These are phyloP conservation scores for Microcebus tavaratra DNA, from an alignment of 2,113 vertebrate genomes.

Conservation along the genomic window DNA sequence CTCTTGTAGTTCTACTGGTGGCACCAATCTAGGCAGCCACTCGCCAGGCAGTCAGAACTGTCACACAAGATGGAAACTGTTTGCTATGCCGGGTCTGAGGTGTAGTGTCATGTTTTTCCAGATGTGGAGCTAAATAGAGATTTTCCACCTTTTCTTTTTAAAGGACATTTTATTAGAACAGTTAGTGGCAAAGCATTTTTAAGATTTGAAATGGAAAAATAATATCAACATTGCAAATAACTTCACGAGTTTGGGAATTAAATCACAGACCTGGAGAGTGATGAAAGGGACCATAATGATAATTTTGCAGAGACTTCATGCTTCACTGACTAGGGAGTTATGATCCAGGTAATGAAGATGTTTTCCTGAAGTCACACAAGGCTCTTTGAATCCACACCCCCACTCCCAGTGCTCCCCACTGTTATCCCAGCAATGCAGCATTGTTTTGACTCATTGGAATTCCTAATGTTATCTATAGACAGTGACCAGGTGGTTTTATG, in stretches of 20 bases:
- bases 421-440: not conserved
- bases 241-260: not conserved
- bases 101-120: not conserved
- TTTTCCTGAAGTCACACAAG: not conserved
- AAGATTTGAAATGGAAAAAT: slow-evolving; percentile 22
- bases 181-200: not conserved
- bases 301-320: not conserved
- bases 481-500: not conserved
- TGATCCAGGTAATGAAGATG: not conserved
- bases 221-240: not conserved
- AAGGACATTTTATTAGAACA: slow-evolving; percentile 18
- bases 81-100: not conserved
- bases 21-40: too few species aligned
- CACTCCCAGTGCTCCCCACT: not conserved
- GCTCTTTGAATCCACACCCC: not conserved
- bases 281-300: not conserved
- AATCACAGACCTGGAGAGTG: not conserved
- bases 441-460: not conserved
- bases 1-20: not conserved
- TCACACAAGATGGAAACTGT: not conserved
- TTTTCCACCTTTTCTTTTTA: slow-evolving; percentile 22
- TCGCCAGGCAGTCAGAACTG: not conserved
- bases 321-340: not conserved
- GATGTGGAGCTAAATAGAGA: not conserved
- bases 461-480: not conserved